Conservation (phyloP, 2,113 vertebrate genomes). For the Potamarius usumacintae region DNA sequence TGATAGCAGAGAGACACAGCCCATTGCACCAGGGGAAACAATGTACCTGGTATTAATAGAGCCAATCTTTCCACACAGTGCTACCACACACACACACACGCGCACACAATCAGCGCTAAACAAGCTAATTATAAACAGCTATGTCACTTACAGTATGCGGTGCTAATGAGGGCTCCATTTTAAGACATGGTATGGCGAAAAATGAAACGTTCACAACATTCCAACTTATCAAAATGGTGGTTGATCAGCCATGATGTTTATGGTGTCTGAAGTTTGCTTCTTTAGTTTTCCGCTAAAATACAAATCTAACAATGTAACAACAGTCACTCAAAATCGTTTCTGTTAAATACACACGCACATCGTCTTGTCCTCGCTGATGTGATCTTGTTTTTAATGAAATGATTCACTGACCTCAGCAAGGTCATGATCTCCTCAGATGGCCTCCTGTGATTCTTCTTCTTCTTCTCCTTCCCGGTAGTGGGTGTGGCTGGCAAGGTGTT, state of each 20-base stretch:
- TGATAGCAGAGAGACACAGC: constrained; percentile 9
- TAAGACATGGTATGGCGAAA: background rate
- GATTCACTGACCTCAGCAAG: constrained; percentile 35
- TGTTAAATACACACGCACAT: background rate
- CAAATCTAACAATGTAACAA: background rate
- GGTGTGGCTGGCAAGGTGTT: constrained; percentile 69
- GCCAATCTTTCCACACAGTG: constrained; percentile 26
- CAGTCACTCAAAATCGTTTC: background rate
- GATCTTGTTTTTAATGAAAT: background rate
- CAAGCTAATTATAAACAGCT: background rate
- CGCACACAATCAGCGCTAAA: background rate
- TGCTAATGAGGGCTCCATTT: background rate
- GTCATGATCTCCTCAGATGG: constrained; percentile 82
- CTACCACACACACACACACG: background rate
- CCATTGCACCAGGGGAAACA: constrained; percentile 21
- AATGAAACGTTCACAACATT: background rate
- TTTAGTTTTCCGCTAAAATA: background rate
- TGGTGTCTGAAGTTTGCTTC: background rate
- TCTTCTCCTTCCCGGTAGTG: constrained; percentile 61
- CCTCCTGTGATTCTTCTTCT: constrained; percentile 65
- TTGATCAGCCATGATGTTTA: background rate
- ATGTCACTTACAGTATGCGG: background rate
- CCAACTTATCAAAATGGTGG: background rate
- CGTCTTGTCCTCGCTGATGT: background rate
- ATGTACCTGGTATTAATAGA: constrained; percentile 47